Base-by-base conservation (phyloP, 2,113 vertebrate genomes). In the Arothron firmamentum region DNA sequence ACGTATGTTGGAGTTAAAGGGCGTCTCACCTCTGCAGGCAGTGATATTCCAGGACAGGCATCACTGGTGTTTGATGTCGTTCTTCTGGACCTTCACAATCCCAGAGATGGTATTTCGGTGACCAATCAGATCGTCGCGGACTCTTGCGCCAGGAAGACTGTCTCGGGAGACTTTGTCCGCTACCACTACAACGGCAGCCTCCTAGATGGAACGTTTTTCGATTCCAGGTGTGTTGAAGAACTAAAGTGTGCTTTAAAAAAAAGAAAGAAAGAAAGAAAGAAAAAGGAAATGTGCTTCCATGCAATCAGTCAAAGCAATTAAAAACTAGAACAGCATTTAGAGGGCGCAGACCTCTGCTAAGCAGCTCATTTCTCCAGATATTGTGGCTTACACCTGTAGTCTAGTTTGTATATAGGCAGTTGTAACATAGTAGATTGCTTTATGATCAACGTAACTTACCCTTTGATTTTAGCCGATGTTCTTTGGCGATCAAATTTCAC, bases 141-240 rank as follows among this genome's bases (percentile, higher is more conserved):
- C 28, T 72, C 88, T 28, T 99, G 97, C 43, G 81, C 83, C 10
- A 90, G 97, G 52, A 92, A 90, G 69, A 92, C 89, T 38, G 87
- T 88, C 12, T 54, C 83, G 0, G 95, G 95, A 60, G 97, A 99
- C 86, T 99, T 96, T 55, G 86, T 98, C 15, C 91, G 97, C 9
- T 99, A 99, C 77, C 97, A 99, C 71, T 99, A 99, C 87, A 99
- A 99, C 0, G 97, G 95, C 56, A 93, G 95, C 0, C 93, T 99
- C 43, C 69, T 98, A 45, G 97, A 99, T 21, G 95, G 97, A 42
- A 98, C 95, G 0, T 79, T 93, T 46, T 99, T 99, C 76, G 97
- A 99, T 77, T 99, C 96, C 86, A 99, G 97, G 97, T 98, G 58
- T 47, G 50, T 68, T 16, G 11, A 1, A 48, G 28, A 63, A 58